A percentile compares a stretch with the other conserved stretches of the same genome.
These are phyloP conservation scores for Medauroidea extradentata DNA, from an alignment of 1,140 invertebrate species.

Conservation along the genomic window DNA sequence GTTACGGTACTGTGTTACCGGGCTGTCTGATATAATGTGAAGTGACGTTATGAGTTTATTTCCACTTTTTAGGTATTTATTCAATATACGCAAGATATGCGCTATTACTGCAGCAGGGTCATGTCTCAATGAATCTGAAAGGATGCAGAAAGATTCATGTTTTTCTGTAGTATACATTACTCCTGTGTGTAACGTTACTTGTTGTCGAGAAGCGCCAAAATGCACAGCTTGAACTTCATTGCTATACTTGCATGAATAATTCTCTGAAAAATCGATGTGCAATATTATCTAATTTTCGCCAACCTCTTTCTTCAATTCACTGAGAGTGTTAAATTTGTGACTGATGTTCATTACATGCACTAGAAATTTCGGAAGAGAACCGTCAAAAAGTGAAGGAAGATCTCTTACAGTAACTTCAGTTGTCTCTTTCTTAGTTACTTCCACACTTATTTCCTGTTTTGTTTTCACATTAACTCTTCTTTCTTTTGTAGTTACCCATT, in stretches of 20 bases:
- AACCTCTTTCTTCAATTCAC: constrained; percentile 10
- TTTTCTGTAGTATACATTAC: constrained; percentile 15
- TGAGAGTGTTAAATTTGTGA: constrained; percentile 13
- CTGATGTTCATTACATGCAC: constrained; percentile 18
- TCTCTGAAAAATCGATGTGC: constrained; percentile 24
- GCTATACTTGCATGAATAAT: constrained; percentile 24
- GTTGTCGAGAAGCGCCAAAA: constrained; percentile 19
- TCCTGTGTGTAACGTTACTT: constrained; percentile 22
- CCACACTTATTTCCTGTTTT: not conserved
- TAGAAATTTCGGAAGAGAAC: constrained; percentile 10
- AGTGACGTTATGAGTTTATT: constrained; percentile 9
- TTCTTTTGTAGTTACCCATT: constrained; percentile 17
- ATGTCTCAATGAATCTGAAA: constrained; percentile 20
- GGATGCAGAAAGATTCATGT: constrained; percentile 16
- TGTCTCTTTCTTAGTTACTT: constrained; percentile 8
- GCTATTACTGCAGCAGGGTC: constrained; percentile 20
- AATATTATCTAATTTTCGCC: constrained; percentile 11
- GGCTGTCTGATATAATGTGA: not conserved
- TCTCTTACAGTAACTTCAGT: constrained; percentile 7
- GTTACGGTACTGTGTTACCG: not conserved
- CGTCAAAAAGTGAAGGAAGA: constrained; percentile 9
- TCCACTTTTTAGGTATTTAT: not conserved
- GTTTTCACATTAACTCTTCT: constrained; percentile 5
- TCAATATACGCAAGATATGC: constrained; percentile 16
- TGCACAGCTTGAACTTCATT: not conserved